Base-by-base conservation (phyloP, 2,888 invertebrate species). In the Rhagophthalmus giganteus region DNA sequence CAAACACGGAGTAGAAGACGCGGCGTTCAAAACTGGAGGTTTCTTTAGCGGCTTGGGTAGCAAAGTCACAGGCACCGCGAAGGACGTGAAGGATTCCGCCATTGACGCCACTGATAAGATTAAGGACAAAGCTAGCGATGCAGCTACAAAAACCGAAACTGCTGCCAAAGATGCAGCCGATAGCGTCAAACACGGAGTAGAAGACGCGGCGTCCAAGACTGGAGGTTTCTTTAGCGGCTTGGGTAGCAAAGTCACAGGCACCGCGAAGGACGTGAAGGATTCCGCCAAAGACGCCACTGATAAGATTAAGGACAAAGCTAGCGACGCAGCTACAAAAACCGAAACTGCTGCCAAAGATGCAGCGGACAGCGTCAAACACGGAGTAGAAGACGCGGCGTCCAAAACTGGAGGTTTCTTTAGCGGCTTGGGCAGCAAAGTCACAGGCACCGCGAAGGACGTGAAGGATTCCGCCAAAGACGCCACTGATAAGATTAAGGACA, bases 61-160 rank as follows among this genome's bases (percentile, higher is more conserved):
- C 1, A 54, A 54, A 32, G 46, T 58, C 6, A 37, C 20, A 11
- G 48, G 48, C 7, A 55, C 41, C 13, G 9, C 57, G n/a, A 54
- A 50, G 30, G 55, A 55, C 10, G 24, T 38, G 10, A 2, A 9
- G 9, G 37, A 45, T 10, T 4, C 35, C 2, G 20, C 26, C 2
- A 35, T 27, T 26, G 34, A 34, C 2, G 54, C 60, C 13, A 58
- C 54, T 16, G 62, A 63, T 20, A 58, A 58, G 34, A 38, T 51
- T 11, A 60, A 60, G 26, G 66, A 66, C 9, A 57, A 45, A 4
- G 28, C 56, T 0, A 58, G 60, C 0, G 65, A 65, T 2, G 59
- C 58, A 0, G 50, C 13, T 35, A 53, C 15, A 55, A 51, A 50
- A 12, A 39, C 34, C 8, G 59, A 58, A 47, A 50, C 57, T 13